phyloP scores from a whole-genome alignment of 2,797 vertebrate genomes.

The Heteromormyrus szaboi region DNA sequence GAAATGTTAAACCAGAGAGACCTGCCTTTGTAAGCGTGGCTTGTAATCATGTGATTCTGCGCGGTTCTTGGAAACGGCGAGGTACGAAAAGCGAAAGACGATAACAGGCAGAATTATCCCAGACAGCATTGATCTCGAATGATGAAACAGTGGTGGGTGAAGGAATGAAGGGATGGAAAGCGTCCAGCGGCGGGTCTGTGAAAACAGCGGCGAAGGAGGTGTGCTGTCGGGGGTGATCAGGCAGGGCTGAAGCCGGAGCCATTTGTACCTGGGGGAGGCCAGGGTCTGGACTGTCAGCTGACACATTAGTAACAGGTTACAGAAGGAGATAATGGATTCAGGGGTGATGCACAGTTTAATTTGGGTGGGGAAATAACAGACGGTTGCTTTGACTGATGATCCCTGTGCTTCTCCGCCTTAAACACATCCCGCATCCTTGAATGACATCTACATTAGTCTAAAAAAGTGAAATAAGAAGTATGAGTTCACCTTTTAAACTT shows the following conservation, averaged over 20 bases:
- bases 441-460: not conserved
- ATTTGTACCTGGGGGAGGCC: not conserved
- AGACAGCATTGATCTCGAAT: conserved; percentile 7
- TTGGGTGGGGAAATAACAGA: not conserved
- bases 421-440: not conserved
- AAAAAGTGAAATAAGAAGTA: not conserved
- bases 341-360: not conserved
- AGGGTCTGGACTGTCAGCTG: not conserved
- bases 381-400: no score
- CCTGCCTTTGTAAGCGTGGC: not conserved
- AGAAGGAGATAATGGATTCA: not conserved
- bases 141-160: conserved; percentile 1
- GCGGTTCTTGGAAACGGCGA: not conserved
- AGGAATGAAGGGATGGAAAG: not conserved
- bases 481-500: not conserved
- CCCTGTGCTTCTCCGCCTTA: not conserved
- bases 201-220: not conserved
- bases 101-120: not conserved
- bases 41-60: not conserved
- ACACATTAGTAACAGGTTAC: not conserved
- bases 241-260: not conserved
- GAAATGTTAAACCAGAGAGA: not conserved
- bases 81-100: not conserved
- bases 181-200: not conserved
- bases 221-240: not conserved